Percentiles rank a stretch among this genome's conserved stretches.
These are phyloP conservation scores for Nomada lathburiana DNA, from an alignment of 2,888 invertebrate species.

Conservation along the genomic window DNA sequence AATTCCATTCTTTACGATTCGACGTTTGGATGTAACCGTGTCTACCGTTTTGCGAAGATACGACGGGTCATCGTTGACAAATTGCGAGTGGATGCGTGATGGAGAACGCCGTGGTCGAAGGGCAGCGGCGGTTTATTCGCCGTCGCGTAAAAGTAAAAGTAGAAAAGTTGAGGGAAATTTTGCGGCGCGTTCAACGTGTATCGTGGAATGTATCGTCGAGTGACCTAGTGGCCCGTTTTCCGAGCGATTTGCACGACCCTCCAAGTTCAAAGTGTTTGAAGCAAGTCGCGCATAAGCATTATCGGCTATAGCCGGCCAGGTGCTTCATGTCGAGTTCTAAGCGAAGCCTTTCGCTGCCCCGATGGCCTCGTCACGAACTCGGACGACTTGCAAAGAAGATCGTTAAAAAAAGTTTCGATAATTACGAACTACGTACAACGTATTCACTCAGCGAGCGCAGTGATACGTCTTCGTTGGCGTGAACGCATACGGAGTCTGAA, in stretches of 20 bases:
- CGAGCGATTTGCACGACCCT: constrained; percentile 76
- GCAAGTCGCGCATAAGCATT: constrained; percentile 76
- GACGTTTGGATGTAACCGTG: no score
- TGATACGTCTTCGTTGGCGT: background rate
- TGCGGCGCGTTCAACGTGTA: constrained; percentile 32
- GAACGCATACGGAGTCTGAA: background rate
- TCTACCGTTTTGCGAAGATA: no score
- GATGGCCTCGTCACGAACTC: constrained; percentile 20
- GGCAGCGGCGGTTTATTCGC: background rate
- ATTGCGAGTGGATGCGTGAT: no score
- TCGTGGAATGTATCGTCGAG: constrained; percentile 44
- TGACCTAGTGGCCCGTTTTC: constrained; percentile 79
- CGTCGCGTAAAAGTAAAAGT: constrained; percentile 52
- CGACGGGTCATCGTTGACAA: no score
- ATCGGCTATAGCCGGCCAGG: constrained; percentile 60
- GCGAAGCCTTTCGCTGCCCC: constrained; percentile 58
- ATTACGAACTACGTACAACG: constrained; percentile 20
- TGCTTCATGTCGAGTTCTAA: constrained; percentile 55
- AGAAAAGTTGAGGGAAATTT: constrained; percentile 35
- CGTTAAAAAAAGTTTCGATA: constrained; percentile 40
- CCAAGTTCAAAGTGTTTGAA: constrained; percentile 78
- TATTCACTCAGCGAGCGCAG: background rate
- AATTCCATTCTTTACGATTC: background rate
- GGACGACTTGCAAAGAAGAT: constrained; percentile 23
- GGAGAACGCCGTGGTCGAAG: background rate